Conservation (phyloP, 2,888 invertebrate species). For the Hermaeophaga mercurialis region DNA sequence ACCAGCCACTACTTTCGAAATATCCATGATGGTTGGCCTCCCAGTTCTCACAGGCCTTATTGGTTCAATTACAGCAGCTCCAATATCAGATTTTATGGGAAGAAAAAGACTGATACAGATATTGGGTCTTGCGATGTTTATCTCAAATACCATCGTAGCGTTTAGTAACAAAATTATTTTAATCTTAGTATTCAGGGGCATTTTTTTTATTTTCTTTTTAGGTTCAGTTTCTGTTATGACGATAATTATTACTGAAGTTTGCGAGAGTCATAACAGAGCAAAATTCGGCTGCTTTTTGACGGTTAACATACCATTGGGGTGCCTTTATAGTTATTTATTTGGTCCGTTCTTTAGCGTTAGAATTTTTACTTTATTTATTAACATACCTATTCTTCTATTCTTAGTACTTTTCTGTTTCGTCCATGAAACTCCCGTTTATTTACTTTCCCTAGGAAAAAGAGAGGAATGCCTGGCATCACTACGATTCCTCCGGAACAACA, state of each 20-base stretch:
- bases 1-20: slow-evolving; percentile 6
- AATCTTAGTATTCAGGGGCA: background rate
- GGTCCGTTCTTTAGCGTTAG: slow-evolving; percentile 15
- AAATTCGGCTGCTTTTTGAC: slow-evolving; percentile 13
- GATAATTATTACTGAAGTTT: slow-evolving; percentile 16
- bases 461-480: slow-evolving; percentile 5
- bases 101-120: slow-evolving; percentile 10
- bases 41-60: background rate
- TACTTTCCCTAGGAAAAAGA: background rate
- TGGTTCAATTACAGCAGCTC: background rate
- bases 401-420: background rate
- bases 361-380: slow-evolving; percentile 15
- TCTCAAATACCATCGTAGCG: slow-evolving; percentile 1
- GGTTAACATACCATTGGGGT: background rate
- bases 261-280: slow-evolving; percentile 22
- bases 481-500: slow-evolving; percentile 5
- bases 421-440: slow-evolving; percentile 18
- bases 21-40: slow-evolving; percentile 14
- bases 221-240: background rate
- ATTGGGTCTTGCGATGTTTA: background rate
- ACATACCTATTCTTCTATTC: slow-evolving; percentile 2
- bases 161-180: slow-evolving; percentile 2
- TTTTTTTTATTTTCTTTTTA: background rate
- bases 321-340: slow-evolving; percentile 11
- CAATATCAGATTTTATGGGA: slow-evolving; percentile 12